Evolutionary conservation across 2,797 vertebrate species (phyloP), one percentile per base, ranked within the genome.

Genomic region (Melanotaenia maccullochi): DNA sequence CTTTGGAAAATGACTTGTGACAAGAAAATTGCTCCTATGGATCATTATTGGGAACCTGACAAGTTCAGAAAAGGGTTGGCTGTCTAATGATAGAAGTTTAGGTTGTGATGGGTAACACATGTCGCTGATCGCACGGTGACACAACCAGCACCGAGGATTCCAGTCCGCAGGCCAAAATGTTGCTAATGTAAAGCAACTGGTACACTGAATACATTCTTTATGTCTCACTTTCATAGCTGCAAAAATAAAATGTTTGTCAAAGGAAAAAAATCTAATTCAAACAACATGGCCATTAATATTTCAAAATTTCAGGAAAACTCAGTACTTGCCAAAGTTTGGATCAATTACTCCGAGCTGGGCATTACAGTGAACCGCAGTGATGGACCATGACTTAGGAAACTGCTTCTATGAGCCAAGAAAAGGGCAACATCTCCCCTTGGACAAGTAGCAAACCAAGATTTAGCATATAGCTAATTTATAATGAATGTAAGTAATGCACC

Each of bases 81-180:
- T 85, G 87, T 91, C 87, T 87, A 88, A 90, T 89, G 85, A 85
- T 69, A 71, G 71, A 85, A 76, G 84, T 88, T 81, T 76, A 83
- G 64, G 65, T 71, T 71, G 63, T 91, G 93, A 94, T 93, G 87
- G 93, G 78, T 86, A 92, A 91, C 93, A 93, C 81, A 88, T 93
- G 93, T 85, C 71, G 24, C 65, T 59, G 64, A 85, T 89, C 68
- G 73, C 67, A 80, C 52, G 40, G 76, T 74, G 78, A 74, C 81
- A 78, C 68, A 65, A 68, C 54, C 73, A 75, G 84, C 81, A 83
- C 57, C 58, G 68, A 69, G 38, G 72, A 81, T 71, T 81, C 13
- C 14, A 30, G 47, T 54, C 44, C 49, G 66, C 68, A 44, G 60
- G 42, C 59, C 57, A 40, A 58, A 58, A 81, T 65, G 55, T 5